Percentiles rank a stretch among this genome's conserved stretches.
Conservation (phyloP, 2,113 vertebrate species). For the Psettodes erumei region DNA sequence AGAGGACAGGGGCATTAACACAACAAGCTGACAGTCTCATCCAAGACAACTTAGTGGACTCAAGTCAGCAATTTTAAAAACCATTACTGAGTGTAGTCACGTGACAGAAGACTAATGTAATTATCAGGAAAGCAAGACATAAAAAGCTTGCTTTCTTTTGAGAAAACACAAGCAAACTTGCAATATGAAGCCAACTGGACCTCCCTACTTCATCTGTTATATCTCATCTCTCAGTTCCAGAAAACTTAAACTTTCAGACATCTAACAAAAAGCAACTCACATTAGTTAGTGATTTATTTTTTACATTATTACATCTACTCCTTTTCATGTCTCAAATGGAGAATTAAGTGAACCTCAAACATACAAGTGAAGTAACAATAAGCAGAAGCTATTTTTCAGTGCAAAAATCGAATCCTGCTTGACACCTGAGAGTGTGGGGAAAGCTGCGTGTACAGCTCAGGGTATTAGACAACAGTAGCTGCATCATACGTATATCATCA, state of each 20-base stretch:
- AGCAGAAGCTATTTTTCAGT: background rate
- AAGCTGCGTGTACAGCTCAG: background rate
- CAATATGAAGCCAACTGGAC: background rate
- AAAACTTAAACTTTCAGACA: background rate
- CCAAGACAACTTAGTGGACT: constrained; percentile 9
- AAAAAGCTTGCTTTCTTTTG: background rate
- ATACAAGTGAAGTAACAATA: background rate
- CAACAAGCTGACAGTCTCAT: background rate
- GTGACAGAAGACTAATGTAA: background rate
- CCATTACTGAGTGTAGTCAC: background rate
- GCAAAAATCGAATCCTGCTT: too few relatives aligned
- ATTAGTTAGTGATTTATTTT: too few relatives aligned
- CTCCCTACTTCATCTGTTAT: background rate
- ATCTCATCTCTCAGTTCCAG: background rate
- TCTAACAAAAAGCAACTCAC: background rate
- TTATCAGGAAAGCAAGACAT: background rate
- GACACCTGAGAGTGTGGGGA: too few relatives aligned
- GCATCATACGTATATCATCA: background rate
- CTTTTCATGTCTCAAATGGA: too few relatives aligned
- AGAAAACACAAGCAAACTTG: background rate
- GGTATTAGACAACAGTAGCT: background rate
- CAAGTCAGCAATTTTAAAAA: constrained; percentile 2
- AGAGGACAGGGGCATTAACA: constrained; percentile 28
- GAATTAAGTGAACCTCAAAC: too few relatives aligned
- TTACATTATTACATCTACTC: too few relatives aligned